A percentile compares a stretch with the other conserved stretches of the same genome.
Conservation (phyloP, 2,888 invertebrate species). For the Agonopterix arenella region DNA sequence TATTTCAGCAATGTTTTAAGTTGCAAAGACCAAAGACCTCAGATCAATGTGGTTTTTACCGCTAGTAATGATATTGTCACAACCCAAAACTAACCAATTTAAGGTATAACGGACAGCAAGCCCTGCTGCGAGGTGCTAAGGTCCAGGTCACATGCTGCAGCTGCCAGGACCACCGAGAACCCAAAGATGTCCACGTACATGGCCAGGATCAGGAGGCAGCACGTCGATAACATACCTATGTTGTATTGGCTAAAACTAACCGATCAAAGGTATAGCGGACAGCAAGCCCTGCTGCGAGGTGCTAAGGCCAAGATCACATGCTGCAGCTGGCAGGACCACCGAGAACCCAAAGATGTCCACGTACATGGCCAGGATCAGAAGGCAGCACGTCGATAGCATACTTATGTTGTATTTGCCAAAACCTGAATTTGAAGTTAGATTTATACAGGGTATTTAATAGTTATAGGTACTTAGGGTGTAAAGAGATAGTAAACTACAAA, state of each 20-base stretch:
- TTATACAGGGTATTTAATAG: background rate
- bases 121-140: conserved; percentile 80
- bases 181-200: conserved; percentile 64
- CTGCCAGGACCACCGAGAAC: conserved; percentile 75
- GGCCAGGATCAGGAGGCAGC: conserved; percentile 62
- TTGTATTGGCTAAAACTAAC: conserved; percentile 84
- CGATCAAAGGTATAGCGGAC: conserved; percentile 51
- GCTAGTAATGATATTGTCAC: too few relatives aligned
- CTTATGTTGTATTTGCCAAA: conserved; percentile 81
- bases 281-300: conserved; percentile 80
- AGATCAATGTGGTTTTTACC: too few relatives aligned
- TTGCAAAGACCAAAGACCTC: too few relatives aligned
- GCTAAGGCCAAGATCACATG: conserved; percentile 80
- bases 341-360: conserved; percentile 60
- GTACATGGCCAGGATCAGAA: conserved; percentile 57
- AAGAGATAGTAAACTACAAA: too few relatives aligned
- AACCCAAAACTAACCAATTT: conserved; percentile 37
- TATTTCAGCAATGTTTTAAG: too few relatives aligned
- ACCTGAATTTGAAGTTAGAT: conserved; percentile 36
- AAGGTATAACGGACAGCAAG: conserved; percentile 64
- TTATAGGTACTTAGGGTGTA: too few relatives aligned
- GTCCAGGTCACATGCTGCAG: conserved; percentile 81
- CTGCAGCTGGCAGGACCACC: conserved; percentile 79
- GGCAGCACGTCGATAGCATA: conserved; percentile 73
- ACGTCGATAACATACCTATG: conserved; percentile 69